Conservation (phyloP, 1,140 invertebrate genomes). For the Temnothorax curvispinosus region DNA sequence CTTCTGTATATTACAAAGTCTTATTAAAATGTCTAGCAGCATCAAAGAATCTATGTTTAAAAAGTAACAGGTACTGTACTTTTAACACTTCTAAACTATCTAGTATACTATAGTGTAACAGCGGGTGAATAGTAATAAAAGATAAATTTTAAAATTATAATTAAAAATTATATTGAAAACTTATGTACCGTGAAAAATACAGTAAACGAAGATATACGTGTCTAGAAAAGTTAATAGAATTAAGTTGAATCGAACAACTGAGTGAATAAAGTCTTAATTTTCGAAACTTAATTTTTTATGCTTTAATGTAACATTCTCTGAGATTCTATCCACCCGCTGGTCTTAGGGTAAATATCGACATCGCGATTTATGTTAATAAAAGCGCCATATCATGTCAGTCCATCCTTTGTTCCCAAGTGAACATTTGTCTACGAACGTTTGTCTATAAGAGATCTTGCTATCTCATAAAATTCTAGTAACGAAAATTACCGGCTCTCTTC, state of each 20-base stretch:
- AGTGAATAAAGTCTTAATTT: not conserved
- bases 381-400: not conserved
- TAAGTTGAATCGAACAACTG: not conserved
- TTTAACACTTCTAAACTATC: slow-evolving; percentile 14
- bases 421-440: slow-evolving; percentile 11
- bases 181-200: not conserved
- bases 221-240: not conserved
- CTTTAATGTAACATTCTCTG: not conserved
- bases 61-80: not conserved
- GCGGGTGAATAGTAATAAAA: slow-evolving; percentile 22
- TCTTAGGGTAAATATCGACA: not conserved
- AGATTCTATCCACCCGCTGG: slow-evolving; percentile 33
- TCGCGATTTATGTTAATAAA: slow-evolving; percentile 17
- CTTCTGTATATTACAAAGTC: not conserved
- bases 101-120: slow-evolving; percentile 14
- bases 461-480: slow-evolving; percentile 51
- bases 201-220: not conserved
- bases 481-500: slow-evolving; percentile 46
- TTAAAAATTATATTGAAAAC: not conserved
- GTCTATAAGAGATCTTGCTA: slow-evolving; percentile 41
- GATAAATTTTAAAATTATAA: not conserved
- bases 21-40: not conserved
- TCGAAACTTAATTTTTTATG: not conserved
- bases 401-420: slow-evolving; percentile 27
- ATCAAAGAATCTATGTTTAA: slow-evolving; percentile 3